Evolutionary conservation across 2,797 vertebrate species (phyloP).

Genomic region (Macropodus opercularis): DNA sequence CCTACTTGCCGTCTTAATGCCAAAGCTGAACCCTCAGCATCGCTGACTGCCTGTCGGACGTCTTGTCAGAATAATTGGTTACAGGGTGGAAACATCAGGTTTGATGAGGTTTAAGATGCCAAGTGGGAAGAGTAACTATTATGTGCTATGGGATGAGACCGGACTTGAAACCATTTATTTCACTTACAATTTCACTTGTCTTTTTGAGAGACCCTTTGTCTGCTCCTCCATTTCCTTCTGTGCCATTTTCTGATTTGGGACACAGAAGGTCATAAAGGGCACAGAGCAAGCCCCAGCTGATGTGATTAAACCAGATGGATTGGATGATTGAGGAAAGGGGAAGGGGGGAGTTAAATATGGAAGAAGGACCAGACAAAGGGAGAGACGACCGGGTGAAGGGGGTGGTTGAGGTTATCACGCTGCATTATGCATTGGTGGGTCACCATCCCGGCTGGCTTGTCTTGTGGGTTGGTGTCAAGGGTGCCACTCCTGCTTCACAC

Average conservation of each 20-base stretch:
- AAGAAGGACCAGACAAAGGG: constrained; percentile 21
- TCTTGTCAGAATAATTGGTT: no score
- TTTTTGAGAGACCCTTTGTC: constrained; percentile 6
- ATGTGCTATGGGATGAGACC: no score
- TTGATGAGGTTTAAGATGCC: no score
- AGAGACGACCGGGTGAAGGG: constrained; percentile 41
- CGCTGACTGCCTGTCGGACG: no score
- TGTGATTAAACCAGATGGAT: constrained; percentile 63
- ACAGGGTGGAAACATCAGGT: no score
- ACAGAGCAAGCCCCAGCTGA: constrained; percentile 14
- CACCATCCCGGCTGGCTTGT: constrained; percentile 51
- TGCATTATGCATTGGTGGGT: constrained; percentile 73
- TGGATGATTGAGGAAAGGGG: constrained; percentile 18
- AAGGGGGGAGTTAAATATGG: constrained; percentile 22
- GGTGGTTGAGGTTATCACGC: constrained; percentile 48
- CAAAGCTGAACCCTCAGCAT: no score
- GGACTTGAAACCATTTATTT: constrained; percentile 3
- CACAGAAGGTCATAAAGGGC: constrained; percentile 4
- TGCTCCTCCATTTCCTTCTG: constrained; percentile 2
- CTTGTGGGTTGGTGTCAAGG: constrained; percentile 67
- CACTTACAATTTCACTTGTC: neutral
- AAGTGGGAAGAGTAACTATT: no score
- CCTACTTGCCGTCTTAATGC: no score
- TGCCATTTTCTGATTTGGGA: constrained; percentile 11
- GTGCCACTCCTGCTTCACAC: constrained; percentile 61